Evolutionary conservation across 2,113 vertebrate genomes (phyloP).

Genomic region (Ursus arctos): DNA sequence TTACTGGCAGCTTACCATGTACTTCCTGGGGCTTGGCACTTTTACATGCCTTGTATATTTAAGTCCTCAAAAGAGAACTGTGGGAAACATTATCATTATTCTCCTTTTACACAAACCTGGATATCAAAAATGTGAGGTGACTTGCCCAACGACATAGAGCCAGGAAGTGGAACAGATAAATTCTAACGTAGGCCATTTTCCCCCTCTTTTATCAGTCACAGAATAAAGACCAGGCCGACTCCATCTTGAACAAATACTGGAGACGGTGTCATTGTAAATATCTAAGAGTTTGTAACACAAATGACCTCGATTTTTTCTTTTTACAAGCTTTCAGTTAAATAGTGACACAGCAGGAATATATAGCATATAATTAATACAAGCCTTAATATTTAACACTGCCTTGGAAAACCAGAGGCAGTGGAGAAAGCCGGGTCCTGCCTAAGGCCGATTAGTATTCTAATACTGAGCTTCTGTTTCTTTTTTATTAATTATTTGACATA

Average conservation of each 20-base stretch:
- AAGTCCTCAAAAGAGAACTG: slow-evolving; percentile 53
- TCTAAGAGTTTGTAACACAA: neutral
- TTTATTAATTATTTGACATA: neutral
- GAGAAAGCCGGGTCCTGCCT: neutral
- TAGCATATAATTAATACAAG: neutral
- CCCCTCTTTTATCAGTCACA: neutral
- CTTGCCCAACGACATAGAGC: neutral
- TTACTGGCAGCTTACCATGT: neutral
- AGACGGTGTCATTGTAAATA: neutral
- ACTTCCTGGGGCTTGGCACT: neutral
- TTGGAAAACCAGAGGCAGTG: neutral
- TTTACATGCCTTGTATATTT: neutral
- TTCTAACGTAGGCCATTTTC: neutral
- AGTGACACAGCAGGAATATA: neutral
- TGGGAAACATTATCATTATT: slow-evolving; percentile 17
- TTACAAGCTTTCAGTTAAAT: neutral
- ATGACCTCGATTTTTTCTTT: neutral
- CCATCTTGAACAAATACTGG: neutral
- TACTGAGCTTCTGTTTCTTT: neutral
- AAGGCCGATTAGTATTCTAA: neutral
- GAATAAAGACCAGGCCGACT: neutral
- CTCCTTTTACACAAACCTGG: neutral
- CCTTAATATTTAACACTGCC: neutral
- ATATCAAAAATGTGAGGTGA: neutral
- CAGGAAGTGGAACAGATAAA: neutral